Evolutionary conservation across 1,140 invertebrate genomes (phyloP), one percentile per base, ranked within the genome.

Genomic region (Scylla paramamosain): DNA sequence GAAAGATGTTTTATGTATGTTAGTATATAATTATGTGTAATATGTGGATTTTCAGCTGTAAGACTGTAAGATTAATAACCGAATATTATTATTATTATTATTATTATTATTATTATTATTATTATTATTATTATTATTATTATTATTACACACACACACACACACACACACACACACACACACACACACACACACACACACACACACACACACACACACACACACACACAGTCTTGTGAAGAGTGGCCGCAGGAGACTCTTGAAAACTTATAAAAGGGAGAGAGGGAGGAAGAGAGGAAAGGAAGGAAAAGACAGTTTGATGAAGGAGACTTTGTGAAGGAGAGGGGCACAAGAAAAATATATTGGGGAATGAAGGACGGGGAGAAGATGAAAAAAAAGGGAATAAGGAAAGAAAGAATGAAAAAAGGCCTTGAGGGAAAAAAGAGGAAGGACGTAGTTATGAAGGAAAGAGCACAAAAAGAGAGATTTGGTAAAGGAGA

Each of bases 131-230:
- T 52, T 7, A 52, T 7, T 6, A 52, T 52, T 14, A 52, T n/a
- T n/a, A n/a, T n/a, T n/a, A n/a, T n/a, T n/a, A n/a, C n/a, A n/a
- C n/a, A n/a, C n/a, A n/a, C n/a, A n/a, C n/a, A n/a, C n/a, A n/a
- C n/a, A n/a, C n/a, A n/a, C n/a, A 12, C 1, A 20, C 67, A n/a
- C 25, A n/a, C 16, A 77, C 67, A 77, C 67, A 77, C 67, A 77
- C 67, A 77, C 67, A 77, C 67, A 77, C 67, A 77, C 67, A 77
- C 67, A 77, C 67, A 77, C 67, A 77, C 67, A 77, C 67, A 77
- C 67, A 77, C 67, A 77, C 67, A 77, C 67, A 77, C 67, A 77
- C 67, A 77, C 67, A 77, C 67, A 77, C 67, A 77, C 67, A 77
- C 67, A 77, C 67, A 77, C 67, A 77, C 67, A 77, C 67, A n/a